A percentile compares a stretch with the other conserved stretches of the same genome.
Evolutionary conservation across 2,888 invertebrate species (phyloP).

Genomic region (Caenorhabditis sp.): DNA sequence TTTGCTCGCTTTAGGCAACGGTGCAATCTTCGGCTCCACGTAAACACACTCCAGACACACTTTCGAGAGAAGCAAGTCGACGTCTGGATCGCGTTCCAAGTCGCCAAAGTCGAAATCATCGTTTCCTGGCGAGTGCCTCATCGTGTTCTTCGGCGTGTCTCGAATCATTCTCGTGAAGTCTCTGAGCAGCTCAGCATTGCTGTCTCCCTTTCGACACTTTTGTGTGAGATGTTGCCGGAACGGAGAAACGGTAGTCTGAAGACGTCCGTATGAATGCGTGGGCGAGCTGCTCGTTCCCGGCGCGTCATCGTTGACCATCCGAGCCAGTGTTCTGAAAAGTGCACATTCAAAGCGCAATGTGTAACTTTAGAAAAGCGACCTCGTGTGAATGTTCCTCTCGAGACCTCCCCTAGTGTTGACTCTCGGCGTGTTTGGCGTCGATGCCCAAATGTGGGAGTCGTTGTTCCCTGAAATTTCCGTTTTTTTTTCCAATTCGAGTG

Average conservation of each 20-base stretch:
- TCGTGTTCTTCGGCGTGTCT: conserved; percentile 38
- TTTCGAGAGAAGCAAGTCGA: conserved; percentile 63
- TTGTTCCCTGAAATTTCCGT: conserved; percentile 46
- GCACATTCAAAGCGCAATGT: neutral
- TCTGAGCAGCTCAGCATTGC: conserved; percentile 44
- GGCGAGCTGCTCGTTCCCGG: conserved; percentile 37
- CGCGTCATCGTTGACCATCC: conserved; percentile 48
- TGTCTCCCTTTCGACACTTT: conserved; percentile 23
- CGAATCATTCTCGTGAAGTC: conserved; percentile 63
- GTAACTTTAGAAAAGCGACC: conserved; percentile 5
- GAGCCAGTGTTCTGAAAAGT: conserved; percentile 40
- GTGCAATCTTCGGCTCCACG: conserved; percentile 42
- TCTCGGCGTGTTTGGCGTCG: conserved; percentile 56
- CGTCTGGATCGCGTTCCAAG: conserved; percentile 59
- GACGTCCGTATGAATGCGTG: conserved; percentile 39
- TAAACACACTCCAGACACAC: conserved; percentile 61
- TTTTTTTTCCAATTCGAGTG: neutral
- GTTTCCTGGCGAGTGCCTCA: conserved; percentile 4
- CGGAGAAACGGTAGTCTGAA: conserved; percentile 47
- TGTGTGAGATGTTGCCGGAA: conserved; percentile 37
- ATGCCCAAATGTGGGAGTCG: conserved; percentile 48
- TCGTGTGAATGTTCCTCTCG: conserved; percentile 55
- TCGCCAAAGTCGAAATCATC: conserved; percentile 49
- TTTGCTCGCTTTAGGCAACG: conserved; percentile 33
- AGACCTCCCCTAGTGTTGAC: conserved; percentile 43